These are phyloP conservation scores for Eupithecia tripunctaria DNA, from an alignment of 2,888 invertebrate species.

Conservation along the genomic window DNA sequence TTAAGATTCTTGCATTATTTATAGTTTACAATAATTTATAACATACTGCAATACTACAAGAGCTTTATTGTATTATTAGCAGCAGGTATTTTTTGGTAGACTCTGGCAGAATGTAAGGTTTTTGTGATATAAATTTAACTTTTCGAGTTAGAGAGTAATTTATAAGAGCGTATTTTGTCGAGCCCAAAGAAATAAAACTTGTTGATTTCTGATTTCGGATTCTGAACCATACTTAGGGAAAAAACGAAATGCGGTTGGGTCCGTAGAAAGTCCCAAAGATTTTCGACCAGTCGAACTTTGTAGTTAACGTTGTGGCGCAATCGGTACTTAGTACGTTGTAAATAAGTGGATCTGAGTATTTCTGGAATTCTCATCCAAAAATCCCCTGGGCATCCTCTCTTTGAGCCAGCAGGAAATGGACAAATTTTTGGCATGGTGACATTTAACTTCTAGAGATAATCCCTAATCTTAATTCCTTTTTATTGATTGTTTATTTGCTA, in stretches of 20 bases:
- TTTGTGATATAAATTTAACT: background rate
- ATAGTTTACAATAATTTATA: background rate
- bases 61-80: background rate
- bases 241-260: background rate
- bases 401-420: too few relatives aligned
- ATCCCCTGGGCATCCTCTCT: too few relatives aligned
- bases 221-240: background rate
- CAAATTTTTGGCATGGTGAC: background rate
- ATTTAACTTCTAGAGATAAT: too few relatives aligned
- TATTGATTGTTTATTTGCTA: background rate
- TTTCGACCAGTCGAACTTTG: background rate
- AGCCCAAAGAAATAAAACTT: background rate
- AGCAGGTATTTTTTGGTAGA: background rate
- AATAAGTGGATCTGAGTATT: too few relatives aligned
- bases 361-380: too few relatives aligned
- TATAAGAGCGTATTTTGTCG: background rate
- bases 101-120: background rate
- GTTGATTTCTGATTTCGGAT: background rate
- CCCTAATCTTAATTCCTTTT: background rate
- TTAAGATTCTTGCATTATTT: conserved; percentile 12
- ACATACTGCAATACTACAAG: background rate
- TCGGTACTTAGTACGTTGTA: too few relatives aligned
- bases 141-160: too few relatives aligned
- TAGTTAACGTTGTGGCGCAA: too few relatives aligned
- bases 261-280: background rate